A percentile compares a stretch with the other conserved stretches of the same genome.
These are phyloP conservation scores for Stichodactyla helianthus DNA, from an alignment of 64 coral and sea anemone genomes.

Conservation along the genomic window DNA sequence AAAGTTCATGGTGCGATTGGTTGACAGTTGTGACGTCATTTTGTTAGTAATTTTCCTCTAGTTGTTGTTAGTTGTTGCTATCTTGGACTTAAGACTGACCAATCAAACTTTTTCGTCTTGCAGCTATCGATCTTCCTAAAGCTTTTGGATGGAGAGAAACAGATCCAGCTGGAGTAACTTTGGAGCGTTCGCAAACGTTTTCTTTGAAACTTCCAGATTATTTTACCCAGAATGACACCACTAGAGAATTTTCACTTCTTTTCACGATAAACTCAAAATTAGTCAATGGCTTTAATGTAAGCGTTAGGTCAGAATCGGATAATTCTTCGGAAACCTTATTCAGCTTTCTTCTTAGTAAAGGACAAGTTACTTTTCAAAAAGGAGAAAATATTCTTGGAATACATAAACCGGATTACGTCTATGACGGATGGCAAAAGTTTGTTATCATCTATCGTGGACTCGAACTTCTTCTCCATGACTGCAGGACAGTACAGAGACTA, in stretches of 20 bases:
- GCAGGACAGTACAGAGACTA: constrained; percentile 17
- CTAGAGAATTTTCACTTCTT: constrained; percentile 24
- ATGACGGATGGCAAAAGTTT: constrained; percentile 28
- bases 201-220: constrained; percentile 14
- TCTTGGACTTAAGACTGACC: neutral
- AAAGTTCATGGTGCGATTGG: no score
- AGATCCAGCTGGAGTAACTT: neutral
- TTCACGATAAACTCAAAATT: constrained; percentile 25
- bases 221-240: constrained; percentile 28
- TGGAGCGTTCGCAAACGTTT: constrained; percentile 9
- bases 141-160: constrained; percentile 30
- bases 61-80: neutral
- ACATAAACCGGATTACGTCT: constrained; percentile 19
- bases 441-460: constrained; percentile 22
- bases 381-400: constrained; percentile 2
- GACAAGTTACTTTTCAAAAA: constrained; percentile 9
- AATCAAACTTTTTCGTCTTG: neutral
- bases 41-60: no score
- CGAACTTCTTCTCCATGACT: constrained; percentile 29
- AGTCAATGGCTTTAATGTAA: constrained; percentile 9
- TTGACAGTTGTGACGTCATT: no score
- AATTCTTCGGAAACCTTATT: constrained; percentile 19
- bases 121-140: constrained; percentile 17
- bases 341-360: neutral
- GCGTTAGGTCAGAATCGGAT: neutral